Evolutionary conservation across 2,888 invertebrate species (phyloP).

Genomic region (Catocala sponsa): DNA sequence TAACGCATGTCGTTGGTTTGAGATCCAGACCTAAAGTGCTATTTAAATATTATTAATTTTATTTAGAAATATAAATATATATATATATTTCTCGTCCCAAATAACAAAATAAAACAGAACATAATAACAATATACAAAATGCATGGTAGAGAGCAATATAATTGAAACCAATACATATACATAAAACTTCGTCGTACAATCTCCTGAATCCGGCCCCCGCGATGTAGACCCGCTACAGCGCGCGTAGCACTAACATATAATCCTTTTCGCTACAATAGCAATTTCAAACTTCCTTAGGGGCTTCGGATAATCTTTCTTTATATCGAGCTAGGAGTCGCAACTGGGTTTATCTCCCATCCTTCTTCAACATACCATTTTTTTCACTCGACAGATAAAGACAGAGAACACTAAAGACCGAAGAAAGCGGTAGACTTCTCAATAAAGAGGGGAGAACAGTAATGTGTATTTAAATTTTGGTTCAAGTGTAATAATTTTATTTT

Average conservation of each 20-base stretch:
- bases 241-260: conserved; percentile 88
- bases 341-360: conserved; percentile 64
- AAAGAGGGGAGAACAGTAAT: conserved; percentile 85
- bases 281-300: conserved; percentile 89
- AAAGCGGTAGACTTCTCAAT: conserved; percentile 83
- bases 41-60: too few relatives aligned
- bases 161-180: conserved; percentile 51
- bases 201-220: conserved; percentile 70
- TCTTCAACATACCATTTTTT: conserved; percentile 51
- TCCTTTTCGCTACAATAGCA: conserved; percentile 89
- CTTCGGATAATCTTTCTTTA: conserved; percentile 89
- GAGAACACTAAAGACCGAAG: conserved; percentile 65
- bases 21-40: too few relatives aligned
- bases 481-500: conserved; percentile 87
- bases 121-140: conserved; percentile 9
- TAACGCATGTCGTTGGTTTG: too few relatives aligned
- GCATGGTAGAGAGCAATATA: conserved; percentile 25
- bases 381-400: conserved; percentile 57
- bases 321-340: conserved; percentile 82
- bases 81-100: neutral
- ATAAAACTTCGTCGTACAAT: conserved; percentile 64
- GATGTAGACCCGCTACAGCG: conserved; percentile 81
- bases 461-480: conserved; percentile 87
- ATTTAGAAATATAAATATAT: too few relatives aligned
- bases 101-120: neutral